These are phyloP conservation scores for Phycodurus eques DNA, from an alignment of 2,113 vertebrate species.

Conservation along the genomic window DNA sequence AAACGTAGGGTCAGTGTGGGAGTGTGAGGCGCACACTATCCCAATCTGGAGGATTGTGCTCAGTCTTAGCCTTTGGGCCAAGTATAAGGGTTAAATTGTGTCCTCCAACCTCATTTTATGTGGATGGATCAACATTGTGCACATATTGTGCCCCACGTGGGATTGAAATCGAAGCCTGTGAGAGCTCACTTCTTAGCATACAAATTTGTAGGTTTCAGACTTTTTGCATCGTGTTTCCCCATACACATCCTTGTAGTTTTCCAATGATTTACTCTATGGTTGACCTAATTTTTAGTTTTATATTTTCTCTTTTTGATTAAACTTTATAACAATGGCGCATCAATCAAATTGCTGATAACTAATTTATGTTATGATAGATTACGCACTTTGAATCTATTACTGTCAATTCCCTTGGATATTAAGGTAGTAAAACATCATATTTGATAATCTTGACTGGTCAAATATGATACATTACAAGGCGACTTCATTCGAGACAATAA, in stretches of 20 bases:
- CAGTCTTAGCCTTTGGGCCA: neutral
- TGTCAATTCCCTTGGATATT: slow-evolving; percentile 15
- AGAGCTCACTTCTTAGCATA: neutral
- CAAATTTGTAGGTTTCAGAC: neutral
- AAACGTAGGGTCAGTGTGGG: neutral
- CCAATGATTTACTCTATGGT: neutral
- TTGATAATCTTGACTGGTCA: slow-evolving; percentile 30
- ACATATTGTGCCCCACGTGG: neutral
- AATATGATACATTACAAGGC: slow-evolving; percentile 45
- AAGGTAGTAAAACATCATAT: slow-evolving; percentile 25
- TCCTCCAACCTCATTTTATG: neutral
- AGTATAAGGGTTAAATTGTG: neutral
- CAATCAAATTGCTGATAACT: slow-evolving; percentile 1
- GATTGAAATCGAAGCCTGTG: neutral
- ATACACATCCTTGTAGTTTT: neutral
- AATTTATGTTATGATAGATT: slow-evolving; percentile 3
- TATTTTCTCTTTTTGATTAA: neutral
- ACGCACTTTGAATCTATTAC: slow-evolving; percentile 5
- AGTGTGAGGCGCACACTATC: neutral
- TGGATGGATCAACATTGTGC: neutral
- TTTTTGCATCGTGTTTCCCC: neutral
- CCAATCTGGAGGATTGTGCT: neutral
- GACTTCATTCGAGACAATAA: slow-evolving; percentile 45
- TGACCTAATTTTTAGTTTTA: neutral
- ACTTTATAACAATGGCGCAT: slow-evolving; percentile 2